Base-by-base conservation (phyloP, 2,888 invertebrate genomes). In the Alloplasta piceator region DNA sequence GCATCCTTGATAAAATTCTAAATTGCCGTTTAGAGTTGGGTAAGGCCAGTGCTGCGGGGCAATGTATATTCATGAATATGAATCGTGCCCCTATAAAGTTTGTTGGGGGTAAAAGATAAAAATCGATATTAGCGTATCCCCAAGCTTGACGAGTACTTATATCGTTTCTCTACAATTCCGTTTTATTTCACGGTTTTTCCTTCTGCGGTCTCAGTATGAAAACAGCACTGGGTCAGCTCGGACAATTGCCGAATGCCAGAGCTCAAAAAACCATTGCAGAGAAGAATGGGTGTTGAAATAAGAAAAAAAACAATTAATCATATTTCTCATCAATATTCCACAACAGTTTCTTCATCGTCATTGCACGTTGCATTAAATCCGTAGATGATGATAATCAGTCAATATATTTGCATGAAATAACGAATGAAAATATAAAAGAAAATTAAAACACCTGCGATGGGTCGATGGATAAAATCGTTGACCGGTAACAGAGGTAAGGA, bases 81-180 rank as follows among this genome's bases (percentile, higher is more conserved):
- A 82, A 86, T 86, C 71, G 74, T 82, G 82, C 75, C 64, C 83
- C 79, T 67, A 79, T 67, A 83, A 85, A 85, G 74, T 26, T 84
- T 83, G 78, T 76, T 64, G 79, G 1, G 26, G 26, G 68, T 85
- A 87, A 87, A 72, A 84, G 70, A 83, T 85, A 81, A 78, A 86
- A 84, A 87, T 88, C 86, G 85, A 89, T 87, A 86, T 82, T 70
- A 36, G 43, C 82, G 73, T n/a, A n/a, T n/a, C n/a, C n/a, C n/a
- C n/a, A 56, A 26, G 77, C 48, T 50, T 50, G 26, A 2, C 68
- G 71, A 75, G 61, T 71, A 70, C 80, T 71, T 72, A 78, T 48
- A 26, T 43, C n/a, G n/a, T n/a, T n/a, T 71, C 63, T 36, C 41
- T 78, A 58, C 10, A 60, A 41, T 14, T 38, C 43, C 56, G 38